Evolutionary conservation across 2,797 vertebrate species (phyloP).

Genomic region (Jordanella pulchra): DNA sequence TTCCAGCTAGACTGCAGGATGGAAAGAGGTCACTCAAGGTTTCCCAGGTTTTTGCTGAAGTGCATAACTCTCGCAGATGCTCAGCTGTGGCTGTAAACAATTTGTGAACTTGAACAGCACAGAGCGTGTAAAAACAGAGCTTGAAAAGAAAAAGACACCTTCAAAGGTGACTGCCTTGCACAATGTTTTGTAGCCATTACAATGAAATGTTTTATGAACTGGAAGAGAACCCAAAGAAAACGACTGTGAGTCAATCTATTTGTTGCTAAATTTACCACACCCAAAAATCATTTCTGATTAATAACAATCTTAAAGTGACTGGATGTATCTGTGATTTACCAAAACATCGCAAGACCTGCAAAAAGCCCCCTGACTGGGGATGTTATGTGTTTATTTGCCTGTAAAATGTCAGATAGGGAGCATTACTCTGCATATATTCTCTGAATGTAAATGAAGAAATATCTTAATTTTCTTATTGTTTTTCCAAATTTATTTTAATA

Average conservation of each 20-base stretch:
- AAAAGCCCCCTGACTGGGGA: background rate
- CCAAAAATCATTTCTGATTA: background rate
- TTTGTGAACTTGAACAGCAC: background rate
- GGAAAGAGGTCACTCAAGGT: background rate
- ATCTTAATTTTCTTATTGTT: background rate
- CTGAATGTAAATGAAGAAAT: background rate
- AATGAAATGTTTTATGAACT: background rate
- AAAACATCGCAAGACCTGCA: background rate
- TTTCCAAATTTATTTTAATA: background rate
- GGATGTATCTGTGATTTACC: background rate
- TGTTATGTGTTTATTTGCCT: background rate
- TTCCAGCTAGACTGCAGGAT: background rate
- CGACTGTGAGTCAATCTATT: background rate
- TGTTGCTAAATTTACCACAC: background rate
- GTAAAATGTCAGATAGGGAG: background rate
- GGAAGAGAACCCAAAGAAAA: background rate
- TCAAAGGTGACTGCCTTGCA: background rate
- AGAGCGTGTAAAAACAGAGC: background rate
- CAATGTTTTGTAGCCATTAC: background rate
- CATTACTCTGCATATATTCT: background rate
- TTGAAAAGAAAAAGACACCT: background rate
- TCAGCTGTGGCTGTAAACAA: background rate
- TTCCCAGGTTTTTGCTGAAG: background rate
- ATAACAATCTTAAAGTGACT: background rate
- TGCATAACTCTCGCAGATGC: background rate